These are phyloP conservation scores for Drosophila neocordata DNA, from an alignment of 1,140 invertebrate species.

Conservation along the genomic window DNA sequence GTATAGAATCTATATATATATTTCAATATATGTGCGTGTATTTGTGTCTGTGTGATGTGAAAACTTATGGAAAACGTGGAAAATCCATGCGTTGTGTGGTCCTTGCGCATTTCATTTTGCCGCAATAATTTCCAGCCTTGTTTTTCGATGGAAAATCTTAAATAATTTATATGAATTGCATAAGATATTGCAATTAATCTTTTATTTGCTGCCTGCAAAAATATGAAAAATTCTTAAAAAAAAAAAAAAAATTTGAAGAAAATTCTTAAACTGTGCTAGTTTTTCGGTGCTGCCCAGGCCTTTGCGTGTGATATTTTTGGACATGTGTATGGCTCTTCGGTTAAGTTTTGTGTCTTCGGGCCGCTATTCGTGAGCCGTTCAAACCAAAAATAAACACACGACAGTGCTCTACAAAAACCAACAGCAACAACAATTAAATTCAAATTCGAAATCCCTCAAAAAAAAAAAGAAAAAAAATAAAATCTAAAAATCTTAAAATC, in stretches of 20 bases:
- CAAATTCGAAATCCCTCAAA: conserved; percentile 27
- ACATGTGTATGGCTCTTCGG: conserved; percentile 70
- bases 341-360: conserved; percentile 48
- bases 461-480: conserved; percentile 31
- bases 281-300: conserved; percentile 72
- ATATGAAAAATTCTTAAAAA: conserved; percentile 29
- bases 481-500: conserved; percentile 23
- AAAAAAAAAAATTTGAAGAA: conserved; percentile 38
- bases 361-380: conserved; percentile 44
- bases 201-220: conserved; percentile 52
- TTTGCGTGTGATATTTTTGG: conserved; percentile 81
- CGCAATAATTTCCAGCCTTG: conserved; percentile 47
- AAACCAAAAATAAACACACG: conserved; percentile 76
- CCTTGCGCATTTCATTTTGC: conserved; percentile 35
- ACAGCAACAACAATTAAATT: conserved; percentile 40
- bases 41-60: conserved; percentile 6
- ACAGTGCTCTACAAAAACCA: conserved; percentile 49
- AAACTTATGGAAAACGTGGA: conserved; percentile 66
- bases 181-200: conserved; percentile 69
- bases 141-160: conserved; percentile 5
- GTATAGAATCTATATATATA: conserved; percentile 59
- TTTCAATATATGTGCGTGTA: conserved; percentile 12
- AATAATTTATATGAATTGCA: conserved; percentile 50
- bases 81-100: conserved; percentile 63
- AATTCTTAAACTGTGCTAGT: conserved; percentile 65